Percentiles rank a stretch among this genome's conserved stretches.
phyloP scores from a whole-genome alignment of 1,140 invertebrate genomes.

The Yoshiicerus persimilis region DNA sequence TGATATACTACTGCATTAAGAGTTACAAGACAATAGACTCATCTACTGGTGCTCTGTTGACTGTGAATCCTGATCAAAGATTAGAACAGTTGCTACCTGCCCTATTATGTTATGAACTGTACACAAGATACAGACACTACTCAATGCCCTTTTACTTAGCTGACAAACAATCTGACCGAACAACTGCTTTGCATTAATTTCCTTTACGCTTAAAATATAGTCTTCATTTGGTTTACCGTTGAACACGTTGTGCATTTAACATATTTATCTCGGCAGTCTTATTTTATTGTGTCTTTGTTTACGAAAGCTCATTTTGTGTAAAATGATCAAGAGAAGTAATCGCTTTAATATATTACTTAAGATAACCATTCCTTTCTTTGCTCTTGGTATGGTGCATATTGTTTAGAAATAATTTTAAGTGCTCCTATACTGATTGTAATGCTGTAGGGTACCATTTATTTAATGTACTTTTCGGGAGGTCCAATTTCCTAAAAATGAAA shows the following conservation, averaged over 20 bases:
- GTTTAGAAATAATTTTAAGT: background rate
- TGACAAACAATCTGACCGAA: background rate
- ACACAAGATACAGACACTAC: background rate
- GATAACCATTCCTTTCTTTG: background rate
- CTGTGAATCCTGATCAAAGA: conserved; percentile 9
- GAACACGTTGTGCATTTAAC: background rate
- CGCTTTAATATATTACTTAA: background rate
- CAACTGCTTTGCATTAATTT: background rate
- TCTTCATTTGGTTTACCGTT: background rate
- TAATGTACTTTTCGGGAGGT: background rate
- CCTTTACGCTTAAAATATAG: background rate
- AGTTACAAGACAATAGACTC: background rate
- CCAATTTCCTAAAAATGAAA: background rate
- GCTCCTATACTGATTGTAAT: background rate
- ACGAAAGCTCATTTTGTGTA: background rate
- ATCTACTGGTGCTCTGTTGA: background rate
- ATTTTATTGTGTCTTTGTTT: background rate
- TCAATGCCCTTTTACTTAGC: background rate
- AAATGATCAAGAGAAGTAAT: background rate
- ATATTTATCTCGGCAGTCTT: background rate
- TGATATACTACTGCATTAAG: background rate
- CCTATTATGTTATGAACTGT: background rate
- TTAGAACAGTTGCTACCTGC: background rate
- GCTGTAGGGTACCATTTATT: background rate
- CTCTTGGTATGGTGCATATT: background rate